phyloP scores from a whole-genome alignment of 2,797 vertebrate species.

The Aviceda cuculoides region DNA sequence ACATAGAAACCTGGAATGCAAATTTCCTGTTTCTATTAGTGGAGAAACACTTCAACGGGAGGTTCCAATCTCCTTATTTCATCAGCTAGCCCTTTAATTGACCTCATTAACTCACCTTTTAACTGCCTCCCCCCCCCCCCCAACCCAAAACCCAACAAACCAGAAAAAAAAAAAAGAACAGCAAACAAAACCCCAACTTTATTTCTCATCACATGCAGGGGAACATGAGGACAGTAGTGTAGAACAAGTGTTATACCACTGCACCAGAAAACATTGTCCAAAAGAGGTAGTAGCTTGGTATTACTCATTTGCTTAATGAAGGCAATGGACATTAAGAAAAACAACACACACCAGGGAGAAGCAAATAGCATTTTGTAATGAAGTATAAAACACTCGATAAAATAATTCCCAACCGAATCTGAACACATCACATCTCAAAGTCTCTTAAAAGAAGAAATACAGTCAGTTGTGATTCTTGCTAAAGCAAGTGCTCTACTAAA shows the following conservation, averaged over 20 bases:
- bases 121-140: too few relatives aligned
- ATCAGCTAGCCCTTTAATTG: background rate
- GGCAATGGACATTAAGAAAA: background rate
- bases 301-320: background rate
- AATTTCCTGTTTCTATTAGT: background rate
- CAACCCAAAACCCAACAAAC: too few relatives aligned
- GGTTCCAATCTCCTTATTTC: background rate
- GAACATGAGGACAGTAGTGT: background rate
- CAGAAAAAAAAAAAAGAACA: too few relatives aligned
- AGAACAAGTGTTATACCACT: background rate
- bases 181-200: accelerated
- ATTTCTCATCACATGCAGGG: background rate
- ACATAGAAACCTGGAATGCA: accelerated
- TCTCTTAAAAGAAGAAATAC: background rate
- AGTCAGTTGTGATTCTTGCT: background rate
- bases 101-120: background rate
- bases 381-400: background rate
- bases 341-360: background rate
- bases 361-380: background rate
- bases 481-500: background rate
- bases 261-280: background rate
- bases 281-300: background rate
- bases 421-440: background rate
- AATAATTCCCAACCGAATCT: background rate
- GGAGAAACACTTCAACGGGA: background rate